phyloP scores from a whole-genome alignment of 2,797 vertebrate genomes.

The Thalassophryne amazonica region DNA sequence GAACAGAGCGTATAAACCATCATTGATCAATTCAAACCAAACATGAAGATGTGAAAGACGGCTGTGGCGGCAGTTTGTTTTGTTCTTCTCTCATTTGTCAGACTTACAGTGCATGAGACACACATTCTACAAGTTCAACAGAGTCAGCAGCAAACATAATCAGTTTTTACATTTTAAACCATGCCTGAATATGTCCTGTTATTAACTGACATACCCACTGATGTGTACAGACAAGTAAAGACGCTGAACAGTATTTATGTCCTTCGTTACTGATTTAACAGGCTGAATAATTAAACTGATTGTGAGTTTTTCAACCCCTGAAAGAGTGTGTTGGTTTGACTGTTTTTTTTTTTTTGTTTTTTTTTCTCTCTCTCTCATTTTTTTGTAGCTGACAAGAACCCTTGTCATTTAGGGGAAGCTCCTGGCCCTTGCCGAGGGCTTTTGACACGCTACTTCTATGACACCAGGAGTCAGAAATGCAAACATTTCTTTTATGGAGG shows the following conservation, averaged over 20 bases:
- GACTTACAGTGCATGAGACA: not conserved
- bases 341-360: not conserved
- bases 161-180: not conserved
- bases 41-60: not conserved
- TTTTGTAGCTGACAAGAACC: conserved; percentile 70
- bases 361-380: not conserved
- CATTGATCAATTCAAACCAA: not conserved
- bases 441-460: conserved; percentile 84
- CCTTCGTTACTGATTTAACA: not conserved
- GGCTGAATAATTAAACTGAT: not conserved
- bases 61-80: not conserved
- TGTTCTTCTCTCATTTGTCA: not conserved
- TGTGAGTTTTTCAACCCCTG: not conserved
- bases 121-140: not conserved
- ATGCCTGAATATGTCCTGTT: not conserved
- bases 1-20: not conserved
- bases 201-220: not conserved
- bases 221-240: not conserved
- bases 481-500: conserved; percentile 86
- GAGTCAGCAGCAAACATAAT: not conserved
- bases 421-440: conserved; percentile 85
- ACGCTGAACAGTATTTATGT: not conserved
- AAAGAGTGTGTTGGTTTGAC: too few relatives aligned
- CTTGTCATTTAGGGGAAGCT: conserved; percentile 83
- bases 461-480: conserved; percentile 75